These are phyloP conservation scores for Cavia porcellus DNA, from an alignment of 2,113 vertebrate genomes.

Conservation along the genomic window DNA sequence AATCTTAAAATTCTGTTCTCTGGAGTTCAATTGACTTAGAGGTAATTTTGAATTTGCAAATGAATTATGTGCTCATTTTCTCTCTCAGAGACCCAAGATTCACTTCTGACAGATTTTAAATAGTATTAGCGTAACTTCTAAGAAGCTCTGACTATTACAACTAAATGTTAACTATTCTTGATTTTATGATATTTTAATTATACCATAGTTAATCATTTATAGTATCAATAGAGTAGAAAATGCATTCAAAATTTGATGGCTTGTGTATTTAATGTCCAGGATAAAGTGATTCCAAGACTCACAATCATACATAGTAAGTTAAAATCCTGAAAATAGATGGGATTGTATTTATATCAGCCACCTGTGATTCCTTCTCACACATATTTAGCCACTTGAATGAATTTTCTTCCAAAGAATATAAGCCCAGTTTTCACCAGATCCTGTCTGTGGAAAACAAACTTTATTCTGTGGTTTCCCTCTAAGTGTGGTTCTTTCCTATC, in stretches of 20 bases:
- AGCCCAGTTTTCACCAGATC: background rate
- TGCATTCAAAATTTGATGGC: background rate
- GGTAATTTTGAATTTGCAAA: background rate
- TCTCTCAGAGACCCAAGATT: background rate
- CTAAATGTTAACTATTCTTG: background rate
- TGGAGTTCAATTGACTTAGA: background rate
- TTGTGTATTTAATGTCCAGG: background rate
- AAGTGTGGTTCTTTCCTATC: background rate
- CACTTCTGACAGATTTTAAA: background rate
- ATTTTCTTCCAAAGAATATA: background rate
- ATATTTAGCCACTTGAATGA: background rate
- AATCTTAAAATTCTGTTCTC: background rate
- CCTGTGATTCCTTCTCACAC: background rate
- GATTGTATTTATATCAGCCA: background rate
- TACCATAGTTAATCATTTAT: background rate
- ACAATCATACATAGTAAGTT: background rate
- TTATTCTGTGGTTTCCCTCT: background rate
- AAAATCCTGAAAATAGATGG: background rate
- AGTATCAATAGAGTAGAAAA: background rate
- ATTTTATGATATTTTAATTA: background rate
- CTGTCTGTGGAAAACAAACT: background rate
- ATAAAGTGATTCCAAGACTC: background rate
- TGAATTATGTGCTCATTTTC: background rate
- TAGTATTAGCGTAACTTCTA: background rate
- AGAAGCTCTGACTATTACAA: conserved; percentile 25